phyloP scores from a whole-genome alignment of 35 echinoderm and acorn worm genomes.

The Ophioderma brevispina region DNA sequence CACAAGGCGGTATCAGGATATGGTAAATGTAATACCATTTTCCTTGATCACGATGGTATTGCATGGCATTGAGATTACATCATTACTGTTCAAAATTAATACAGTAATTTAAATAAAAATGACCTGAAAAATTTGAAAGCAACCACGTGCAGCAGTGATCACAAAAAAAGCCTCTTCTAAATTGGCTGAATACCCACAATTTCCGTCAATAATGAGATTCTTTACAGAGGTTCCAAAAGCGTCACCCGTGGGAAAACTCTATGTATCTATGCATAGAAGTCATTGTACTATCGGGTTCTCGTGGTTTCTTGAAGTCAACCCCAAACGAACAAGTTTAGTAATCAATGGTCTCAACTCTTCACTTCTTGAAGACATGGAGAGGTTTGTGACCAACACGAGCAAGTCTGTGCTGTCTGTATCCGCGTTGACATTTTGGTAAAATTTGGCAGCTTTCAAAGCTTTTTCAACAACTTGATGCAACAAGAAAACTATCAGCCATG shows the following conservation, averaged over 20 bases:
- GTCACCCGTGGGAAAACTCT: not conserved
- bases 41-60: too few species aligned
- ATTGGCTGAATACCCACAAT: not conserved
- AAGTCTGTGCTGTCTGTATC: not conserved
- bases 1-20: too few species aligned
- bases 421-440: not conserved
- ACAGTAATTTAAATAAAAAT: too few species aligned
- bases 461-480: constrained; percentile 36
- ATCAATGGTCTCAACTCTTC: not conserved
- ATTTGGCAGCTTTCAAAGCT: constrained; percentile 37
- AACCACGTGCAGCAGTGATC: too few species aligned
- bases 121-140: too few species aligned
- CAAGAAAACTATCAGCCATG: constrained; percentile 19
- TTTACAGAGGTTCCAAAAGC: not conserved
- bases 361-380: not conserved
- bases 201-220: not conserved
- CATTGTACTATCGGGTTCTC: not conserved
- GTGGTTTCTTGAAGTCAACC: constrained; percentile 23
- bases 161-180: too few species aligned
- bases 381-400: not conserved
- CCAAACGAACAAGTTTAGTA: not conserved
- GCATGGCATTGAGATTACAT: too few species aligned
- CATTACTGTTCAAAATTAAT: too few species aligned
- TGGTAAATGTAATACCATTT: too few species aligned
- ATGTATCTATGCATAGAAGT: not conserved